Evolutionary conservation across 2,113 vertebrate genomes (phyloP).

Genomic region (Saguinus midas): DNA sequence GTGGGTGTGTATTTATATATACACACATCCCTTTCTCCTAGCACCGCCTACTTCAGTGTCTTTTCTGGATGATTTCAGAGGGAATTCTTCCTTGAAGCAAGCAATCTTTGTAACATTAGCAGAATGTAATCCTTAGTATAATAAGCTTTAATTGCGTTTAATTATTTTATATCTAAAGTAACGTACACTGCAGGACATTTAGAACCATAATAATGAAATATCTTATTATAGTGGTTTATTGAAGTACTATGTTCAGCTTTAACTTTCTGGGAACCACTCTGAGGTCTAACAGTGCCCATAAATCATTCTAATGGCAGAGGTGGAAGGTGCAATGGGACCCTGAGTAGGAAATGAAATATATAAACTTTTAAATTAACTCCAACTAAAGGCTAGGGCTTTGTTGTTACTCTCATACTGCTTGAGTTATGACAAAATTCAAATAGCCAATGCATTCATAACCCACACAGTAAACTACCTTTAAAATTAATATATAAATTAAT

Average conservation of each 20-base stretch:
- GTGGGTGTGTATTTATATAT: too few species aligned
- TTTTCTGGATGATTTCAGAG: slow-evolving; percentile 71
- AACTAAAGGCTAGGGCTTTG: slow-evolving; percentile 33
- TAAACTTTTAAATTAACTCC: slow-evolving; percentile 68
- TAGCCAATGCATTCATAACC: neutral
- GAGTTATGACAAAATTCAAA: slow-evolving; percentile 56
- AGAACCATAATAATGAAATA: slow-evolving; percentile 82
- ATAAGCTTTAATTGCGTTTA: slow-evolving; percentile 83
- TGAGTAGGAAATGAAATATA: slow-evolving; percentile 45
- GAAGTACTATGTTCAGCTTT: slow-evolving; percentile 64
- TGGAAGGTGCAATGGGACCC: slow-evolving; percentile 50
- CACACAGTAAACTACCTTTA: slow-evolving; percentile 12
- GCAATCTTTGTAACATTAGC: slow-evolving; percentile 74
- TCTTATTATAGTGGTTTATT: slow-evolving; percentile 78
- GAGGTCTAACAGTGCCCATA: slow-evolving; percentile 64
- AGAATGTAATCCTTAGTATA: slow-evolving; percentile 79
- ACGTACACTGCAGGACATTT: slow-evolving; percentile 79
- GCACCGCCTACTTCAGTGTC: slow-evolving; percentile 6
- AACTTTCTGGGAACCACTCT: slow-evolving; percentile 77
- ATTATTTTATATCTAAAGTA: slow-evolving; percentile 84
- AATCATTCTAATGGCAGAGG: slow-evolving; percentile 66
- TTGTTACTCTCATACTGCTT: slow-evolving; percentile 16
- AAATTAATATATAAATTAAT: slow-evolving; percentile 57
- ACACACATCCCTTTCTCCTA: neutral
- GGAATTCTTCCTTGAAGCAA: slow-evolving; percentile 67